phyloP scores from a whole-genome alignment of 1,140 invertebrate species.

The Atta texana region DNA sequence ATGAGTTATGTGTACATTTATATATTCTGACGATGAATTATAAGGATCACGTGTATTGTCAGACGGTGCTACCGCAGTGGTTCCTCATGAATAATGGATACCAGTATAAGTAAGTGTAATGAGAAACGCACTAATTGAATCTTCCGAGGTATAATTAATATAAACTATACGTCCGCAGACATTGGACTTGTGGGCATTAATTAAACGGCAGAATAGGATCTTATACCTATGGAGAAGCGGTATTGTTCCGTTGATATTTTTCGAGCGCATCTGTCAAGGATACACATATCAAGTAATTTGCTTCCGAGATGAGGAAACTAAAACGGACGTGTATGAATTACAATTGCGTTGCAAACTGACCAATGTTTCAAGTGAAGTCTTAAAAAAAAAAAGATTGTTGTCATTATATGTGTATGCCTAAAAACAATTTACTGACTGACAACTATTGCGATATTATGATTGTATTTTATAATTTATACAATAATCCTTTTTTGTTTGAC shows the following conservation, averaged over 20 bases:
- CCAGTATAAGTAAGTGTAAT: constrained; percentile 84
- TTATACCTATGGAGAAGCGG: constrained; percentile 59
- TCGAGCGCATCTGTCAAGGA: constrained; percentile 36
- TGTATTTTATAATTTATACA: neutral
- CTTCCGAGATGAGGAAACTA: constrained; percentile 44
- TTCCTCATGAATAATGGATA: constrained; percentile 85
- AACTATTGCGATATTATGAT: neutral
- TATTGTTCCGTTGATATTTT: constrained; percentile 42
- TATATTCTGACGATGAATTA: constrained; percentile 65
- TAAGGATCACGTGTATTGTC: constrained; percentile 79
- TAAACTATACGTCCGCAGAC: constrained; percentile 79
- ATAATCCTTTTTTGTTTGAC: neutral
- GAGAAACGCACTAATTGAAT: constrained; percentile 86
- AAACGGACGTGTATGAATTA: constrained; percentile 27
- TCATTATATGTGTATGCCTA: neutral
- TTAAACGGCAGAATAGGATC: constrained; percentile 78
- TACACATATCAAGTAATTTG: constrained; percentile 40
- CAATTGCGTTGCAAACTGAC: neutral
- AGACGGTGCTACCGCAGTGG: constrained; percentile 70
- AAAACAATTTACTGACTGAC: neutral
- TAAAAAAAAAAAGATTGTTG: neutral
- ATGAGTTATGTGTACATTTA: neutral
- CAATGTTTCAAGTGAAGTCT: neutral
- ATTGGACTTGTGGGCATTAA: constrained; percentile 79
- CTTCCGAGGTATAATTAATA: constrained; percentile 85